These are phyloP conservation scores for Ptychadena robeensis DNA, from an alignment of 2,797 vertebrate genomes.

Conservation along the genomic window DNA sequence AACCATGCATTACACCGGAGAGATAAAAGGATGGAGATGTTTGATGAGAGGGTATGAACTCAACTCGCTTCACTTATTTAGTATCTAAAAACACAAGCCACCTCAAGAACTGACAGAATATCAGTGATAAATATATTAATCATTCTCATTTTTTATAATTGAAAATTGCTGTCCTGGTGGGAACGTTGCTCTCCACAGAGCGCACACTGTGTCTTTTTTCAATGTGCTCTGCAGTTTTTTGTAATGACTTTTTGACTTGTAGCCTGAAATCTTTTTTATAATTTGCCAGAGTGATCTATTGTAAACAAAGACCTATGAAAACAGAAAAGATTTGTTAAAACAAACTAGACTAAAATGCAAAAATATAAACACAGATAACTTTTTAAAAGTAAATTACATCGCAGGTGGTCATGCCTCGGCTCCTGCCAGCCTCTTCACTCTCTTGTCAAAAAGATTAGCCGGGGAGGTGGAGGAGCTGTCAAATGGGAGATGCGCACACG, in stretches of 20 bases:
- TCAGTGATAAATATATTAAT: not conserved
- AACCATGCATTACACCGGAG: no score
- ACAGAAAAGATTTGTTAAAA: not conserved
- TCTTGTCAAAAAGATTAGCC: no score
- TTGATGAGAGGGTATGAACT: not conserved
- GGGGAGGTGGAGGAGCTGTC: no score
- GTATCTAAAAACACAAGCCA: not conserved
- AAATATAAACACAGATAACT: not conserved
- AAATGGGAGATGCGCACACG: no score
- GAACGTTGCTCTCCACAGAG: not conserved
- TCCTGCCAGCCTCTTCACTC: no score
- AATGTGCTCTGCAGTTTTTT: constrained; percentile 22
- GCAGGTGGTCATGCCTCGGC: no score
- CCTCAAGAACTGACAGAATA: no score
- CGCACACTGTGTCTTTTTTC: not conserved
- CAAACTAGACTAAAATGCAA: not conserved
- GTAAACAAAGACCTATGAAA: constrained; percentile 39
- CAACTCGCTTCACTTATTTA: no score
- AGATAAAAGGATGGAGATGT: no score
- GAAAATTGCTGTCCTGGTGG: not conserved
- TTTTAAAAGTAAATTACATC: no score
- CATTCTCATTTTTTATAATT: not conserved
- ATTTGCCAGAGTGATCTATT: constrained; percentile 45
- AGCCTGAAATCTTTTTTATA: constrained; percentile 47
- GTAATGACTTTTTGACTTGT: constrained; percentile 50